Conservation (phyloP, 2,888 invertebrate genomes). For the Chymomyza caudatula region DNA sequence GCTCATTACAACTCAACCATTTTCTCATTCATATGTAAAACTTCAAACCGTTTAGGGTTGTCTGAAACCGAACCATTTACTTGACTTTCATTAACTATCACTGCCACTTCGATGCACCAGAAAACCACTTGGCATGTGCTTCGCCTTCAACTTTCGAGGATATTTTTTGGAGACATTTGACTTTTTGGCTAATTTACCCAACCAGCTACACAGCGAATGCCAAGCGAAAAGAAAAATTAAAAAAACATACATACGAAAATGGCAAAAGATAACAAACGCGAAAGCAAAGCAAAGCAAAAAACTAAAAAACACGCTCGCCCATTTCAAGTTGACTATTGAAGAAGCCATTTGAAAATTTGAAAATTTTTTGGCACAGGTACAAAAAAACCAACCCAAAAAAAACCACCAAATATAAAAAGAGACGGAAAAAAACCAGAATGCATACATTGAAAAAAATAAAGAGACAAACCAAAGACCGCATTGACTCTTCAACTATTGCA, state of each 20-base stretch:
- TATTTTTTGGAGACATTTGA: not conserved
- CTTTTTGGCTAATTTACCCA: not conserved
- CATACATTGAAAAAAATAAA: constrained; percentile 53
- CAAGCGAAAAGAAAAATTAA: constrained; percentile 12
- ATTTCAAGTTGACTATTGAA: constrained; percentile 62
- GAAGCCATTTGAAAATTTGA: constrained; percentile 75
- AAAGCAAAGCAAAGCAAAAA: constrained; percentile 15
- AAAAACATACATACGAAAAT: constrained; percentile 43
- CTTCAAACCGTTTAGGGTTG: not conserved
- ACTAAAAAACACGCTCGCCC: constrained; percentile 35
- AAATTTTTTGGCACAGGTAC: constrained; percentile 75
- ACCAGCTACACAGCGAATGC: not conserved
- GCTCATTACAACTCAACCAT: not conserved
- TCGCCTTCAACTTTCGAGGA: not conserved
- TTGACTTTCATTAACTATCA: not conserved
- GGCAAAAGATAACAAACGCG: constrained; percentile 45
- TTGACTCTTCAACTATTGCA: constrained; percentile 68
- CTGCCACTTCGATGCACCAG: not conserved
- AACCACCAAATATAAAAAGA: constrained; percentile 6
- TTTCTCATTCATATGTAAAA: not conserved
- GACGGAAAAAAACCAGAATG: not conserved
- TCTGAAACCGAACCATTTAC: not conserved
- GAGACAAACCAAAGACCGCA: constrained; percentile 69
- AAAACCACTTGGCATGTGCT: not conserved
- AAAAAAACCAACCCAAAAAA: constrained; percentile 43